Conservation (phyloP, 2,113 vertebrate genomes). For the Podarcis raffonei region DNA sequence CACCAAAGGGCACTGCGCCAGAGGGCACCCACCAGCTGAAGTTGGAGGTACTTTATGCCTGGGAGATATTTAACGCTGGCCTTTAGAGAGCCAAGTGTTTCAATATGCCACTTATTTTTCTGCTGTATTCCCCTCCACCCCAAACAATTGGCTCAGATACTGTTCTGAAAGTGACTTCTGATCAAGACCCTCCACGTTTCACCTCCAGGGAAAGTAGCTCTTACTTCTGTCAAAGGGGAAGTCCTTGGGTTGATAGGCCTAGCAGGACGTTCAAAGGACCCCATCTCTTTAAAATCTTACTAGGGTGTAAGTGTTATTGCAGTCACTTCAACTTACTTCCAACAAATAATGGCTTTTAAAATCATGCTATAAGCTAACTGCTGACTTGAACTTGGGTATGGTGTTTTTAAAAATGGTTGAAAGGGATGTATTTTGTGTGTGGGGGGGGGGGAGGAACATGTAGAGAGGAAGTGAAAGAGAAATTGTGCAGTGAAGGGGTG, state of each 20-base stretch:
- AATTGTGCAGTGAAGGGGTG: neutral
- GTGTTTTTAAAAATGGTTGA: neutral
- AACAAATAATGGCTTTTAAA: no score
- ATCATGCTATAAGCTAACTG: neutral
- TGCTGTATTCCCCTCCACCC: conserved; percentile 19
- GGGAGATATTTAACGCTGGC: conserved; percentile 34
- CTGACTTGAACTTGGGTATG: neutral
- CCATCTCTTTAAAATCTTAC: conserved; percentile 25
- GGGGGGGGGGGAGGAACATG: neutral
- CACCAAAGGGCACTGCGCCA: conserved; percentile 66
- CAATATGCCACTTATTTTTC: conserved; percentile 32
- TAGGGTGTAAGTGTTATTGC: neutral
- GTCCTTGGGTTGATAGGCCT: conserved; percentile 23
- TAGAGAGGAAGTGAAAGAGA: neutral
- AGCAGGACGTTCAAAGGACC: neutral
- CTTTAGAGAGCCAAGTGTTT: conserved; percentile 50
- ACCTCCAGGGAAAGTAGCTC: conserved; percentile 19
- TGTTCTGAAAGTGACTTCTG: conserved; percentile 39
- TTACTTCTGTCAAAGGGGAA: conserved; percentile 26
- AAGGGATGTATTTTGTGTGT: neutral
- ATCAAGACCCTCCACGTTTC: conserved; percentile 28
- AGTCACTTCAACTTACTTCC: neutral
- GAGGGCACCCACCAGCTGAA: conserved; percentile 27
- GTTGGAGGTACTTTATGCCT: conserved; percentile 50
- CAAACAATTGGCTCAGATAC: conserved; percentile 12